Evolutionary conservation across 2,797 vertebrate species (phyloP).

Genomic region (Okamejei kenojei): DNA sequence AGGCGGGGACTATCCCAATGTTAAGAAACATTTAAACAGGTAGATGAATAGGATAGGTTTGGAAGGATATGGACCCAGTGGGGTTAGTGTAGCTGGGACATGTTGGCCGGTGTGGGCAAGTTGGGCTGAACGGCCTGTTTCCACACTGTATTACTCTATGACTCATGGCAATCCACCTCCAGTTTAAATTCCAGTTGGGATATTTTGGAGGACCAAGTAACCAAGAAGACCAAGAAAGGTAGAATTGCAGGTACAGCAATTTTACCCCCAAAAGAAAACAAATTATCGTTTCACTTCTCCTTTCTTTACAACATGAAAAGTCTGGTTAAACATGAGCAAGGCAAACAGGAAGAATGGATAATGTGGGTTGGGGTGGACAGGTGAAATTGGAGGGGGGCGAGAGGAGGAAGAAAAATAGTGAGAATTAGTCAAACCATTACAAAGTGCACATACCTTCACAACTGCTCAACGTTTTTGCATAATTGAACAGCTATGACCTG

Average conservation of each 20-base stretch:
- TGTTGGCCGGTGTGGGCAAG: no score
- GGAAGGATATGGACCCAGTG: no score
- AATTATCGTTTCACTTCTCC: not conserved
- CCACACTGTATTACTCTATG: no score
- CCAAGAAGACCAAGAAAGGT: not conserved
- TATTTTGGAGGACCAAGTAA: no score
- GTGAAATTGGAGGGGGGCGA: not conserved
- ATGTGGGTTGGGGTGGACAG: not conserved
- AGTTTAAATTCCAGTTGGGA: no score
- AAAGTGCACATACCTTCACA: not conserved
- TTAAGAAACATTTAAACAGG: no score
- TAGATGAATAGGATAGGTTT: no score
- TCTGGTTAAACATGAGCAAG: not conserved
- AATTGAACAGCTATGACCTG: not conserved
- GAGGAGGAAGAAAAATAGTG: not conserved
- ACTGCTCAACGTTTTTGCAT: not conserved
- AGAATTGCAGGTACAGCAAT: not conserved
- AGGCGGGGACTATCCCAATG: no score
- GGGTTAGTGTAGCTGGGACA: no score
- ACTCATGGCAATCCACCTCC: not conserved
- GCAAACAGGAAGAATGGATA: no score
- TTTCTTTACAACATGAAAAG: not conserved
- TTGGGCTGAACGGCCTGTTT: no score
- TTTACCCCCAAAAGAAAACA: not conserved
- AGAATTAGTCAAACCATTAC: no score